A percentile compares a stretch with the other conserved stretches of the same genome.
These are phyloP conservation scores for Bimastos eiseni DNA, from an alignment of 2,888 invertebrate genomes.

Conservation along the genomic window DNA sequence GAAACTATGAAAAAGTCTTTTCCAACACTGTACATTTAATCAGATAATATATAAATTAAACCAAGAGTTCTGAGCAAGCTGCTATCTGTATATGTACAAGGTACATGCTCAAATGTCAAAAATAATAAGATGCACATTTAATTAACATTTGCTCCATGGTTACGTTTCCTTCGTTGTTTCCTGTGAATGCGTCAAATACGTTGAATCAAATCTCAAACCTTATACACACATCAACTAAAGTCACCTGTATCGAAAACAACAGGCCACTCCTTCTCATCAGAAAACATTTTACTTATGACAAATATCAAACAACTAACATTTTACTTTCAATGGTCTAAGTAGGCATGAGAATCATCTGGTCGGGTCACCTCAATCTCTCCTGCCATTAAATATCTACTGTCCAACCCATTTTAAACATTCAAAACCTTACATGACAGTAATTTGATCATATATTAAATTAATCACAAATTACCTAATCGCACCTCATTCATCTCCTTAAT, in stretches of 20 bases:
- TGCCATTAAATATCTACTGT: neutral
- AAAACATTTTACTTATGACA: neutral
- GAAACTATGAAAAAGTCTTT: neutral
- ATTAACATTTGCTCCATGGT: neutral
- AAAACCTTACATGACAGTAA: neutral
- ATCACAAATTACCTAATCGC: neutral
- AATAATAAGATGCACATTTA: neutral
- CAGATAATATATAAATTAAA: neutral
- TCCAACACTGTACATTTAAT: conserved; percentile 4
- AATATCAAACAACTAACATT: neutral
- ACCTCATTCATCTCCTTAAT: neutral
- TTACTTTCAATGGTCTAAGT: neutral
- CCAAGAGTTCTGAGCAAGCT: conserved; percentile 3
- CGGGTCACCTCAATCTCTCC: neutral
- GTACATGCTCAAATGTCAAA: neutral
- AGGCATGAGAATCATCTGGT: neutral
- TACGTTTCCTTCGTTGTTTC: neutral
- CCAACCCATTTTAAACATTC: neutral
- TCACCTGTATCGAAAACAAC: neutral
- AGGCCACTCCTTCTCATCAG: neutral
- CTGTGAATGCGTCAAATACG: neutral
- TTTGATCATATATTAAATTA: neutral
- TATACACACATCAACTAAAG: neutral
- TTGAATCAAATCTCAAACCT: neutral
- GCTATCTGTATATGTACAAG: too few species aligned